A percentile compares a stretch with the other conserved stretches of the same genome.
Conservation (phyloP, 2,113 vertebrate species). For the Brachionichthys hirsutus region DNA sequence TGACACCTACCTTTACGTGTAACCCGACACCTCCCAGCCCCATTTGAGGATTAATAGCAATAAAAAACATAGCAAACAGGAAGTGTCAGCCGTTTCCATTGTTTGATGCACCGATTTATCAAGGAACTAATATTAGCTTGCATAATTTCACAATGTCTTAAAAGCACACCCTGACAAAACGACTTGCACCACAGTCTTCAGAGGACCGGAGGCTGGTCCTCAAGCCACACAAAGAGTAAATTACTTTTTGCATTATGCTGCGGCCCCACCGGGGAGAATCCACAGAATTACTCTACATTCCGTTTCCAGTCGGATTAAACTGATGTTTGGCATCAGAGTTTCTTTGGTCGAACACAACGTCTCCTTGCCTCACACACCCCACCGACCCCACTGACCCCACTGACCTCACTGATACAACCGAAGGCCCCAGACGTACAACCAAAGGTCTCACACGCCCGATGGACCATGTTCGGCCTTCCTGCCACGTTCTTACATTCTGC, state of each 20-base stretch:
- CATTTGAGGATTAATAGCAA: neutral
- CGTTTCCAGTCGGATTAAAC: too few relatives aligned
- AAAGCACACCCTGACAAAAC: neutral
- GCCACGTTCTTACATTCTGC: neutral
- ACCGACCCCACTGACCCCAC: neutral
- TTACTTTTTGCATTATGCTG: too few relatives aligned
- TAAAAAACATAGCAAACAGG: neutral
- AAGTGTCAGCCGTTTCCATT: neutral
- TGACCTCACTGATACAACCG: neutral
- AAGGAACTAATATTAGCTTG: neutral
- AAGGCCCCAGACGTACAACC: neutral
- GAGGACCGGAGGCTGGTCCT: too few relatives aligned
- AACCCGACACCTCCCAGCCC: neutral
- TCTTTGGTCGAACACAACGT: neutral
- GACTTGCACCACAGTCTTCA: neutral
- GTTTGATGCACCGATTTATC: neutral
- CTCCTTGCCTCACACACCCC: neutral
- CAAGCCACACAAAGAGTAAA: neutral
- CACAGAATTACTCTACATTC: too few relatives aligned
- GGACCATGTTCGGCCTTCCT: too few relatives aligned
- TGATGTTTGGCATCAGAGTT: too few relatives aligned
- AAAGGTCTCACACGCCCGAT: too few relatives aligned
- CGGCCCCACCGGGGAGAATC: too few relatives aligned
- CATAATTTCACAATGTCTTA: neutral
- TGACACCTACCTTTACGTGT: neutral